phyloP scores from a whole-genome alignment of 2,113 vertebrate genomes.

The Xerus inauris region DNA sequence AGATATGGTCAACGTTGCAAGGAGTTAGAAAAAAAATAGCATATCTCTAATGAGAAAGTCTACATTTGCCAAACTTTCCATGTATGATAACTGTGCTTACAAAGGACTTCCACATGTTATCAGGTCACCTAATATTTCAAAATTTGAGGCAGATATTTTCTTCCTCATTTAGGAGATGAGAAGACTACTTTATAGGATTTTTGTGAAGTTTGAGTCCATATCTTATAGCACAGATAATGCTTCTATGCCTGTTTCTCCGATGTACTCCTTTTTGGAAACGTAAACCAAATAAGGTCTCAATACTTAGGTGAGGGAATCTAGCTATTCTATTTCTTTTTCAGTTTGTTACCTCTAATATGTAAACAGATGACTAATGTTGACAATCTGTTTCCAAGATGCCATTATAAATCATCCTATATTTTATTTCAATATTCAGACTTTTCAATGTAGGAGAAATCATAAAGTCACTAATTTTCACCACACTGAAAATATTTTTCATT shows the following conservation, averaged over 20 bases:
- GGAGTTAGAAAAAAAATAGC: background rate
- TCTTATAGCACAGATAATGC: background rate
- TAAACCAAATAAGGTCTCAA: background rate
- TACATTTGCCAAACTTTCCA: background rate
- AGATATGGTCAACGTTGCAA: accelerated
- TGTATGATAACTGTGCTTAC: background rate
- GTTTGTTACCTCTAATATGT: background rate
- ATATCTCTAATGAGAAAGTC: background rate
- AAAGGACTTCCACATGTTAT: background rate
- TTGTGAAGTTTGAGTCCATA: background rate
- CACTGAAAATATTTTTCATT: constrained; percentile 49
- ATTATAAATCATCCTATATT: constrained; percentile 16
- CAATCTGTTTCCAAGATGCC: background rate
- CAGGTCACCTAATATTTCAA: background rate
- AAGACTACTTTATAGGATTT: background rate
- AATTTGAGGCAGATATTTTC: background rate
- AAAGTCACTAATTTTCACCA: constrained; percentile 59
- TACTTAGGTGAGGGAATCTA: background rate
- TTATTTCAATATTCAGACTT: constrained; percentile 49
- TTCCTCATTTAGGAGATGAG: background rate
- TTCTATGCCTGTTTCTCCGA: background rate
- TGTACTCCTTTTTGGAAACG: background rate
- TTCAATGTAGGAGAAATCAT: constrained; percentile 28
- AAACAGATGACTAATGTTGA: background rate
- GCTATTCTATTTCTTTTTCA: background rate